Conservation (phyloP, 2,888 invertebrate genomes). For the Glaucopsyche alexis region DNA sequence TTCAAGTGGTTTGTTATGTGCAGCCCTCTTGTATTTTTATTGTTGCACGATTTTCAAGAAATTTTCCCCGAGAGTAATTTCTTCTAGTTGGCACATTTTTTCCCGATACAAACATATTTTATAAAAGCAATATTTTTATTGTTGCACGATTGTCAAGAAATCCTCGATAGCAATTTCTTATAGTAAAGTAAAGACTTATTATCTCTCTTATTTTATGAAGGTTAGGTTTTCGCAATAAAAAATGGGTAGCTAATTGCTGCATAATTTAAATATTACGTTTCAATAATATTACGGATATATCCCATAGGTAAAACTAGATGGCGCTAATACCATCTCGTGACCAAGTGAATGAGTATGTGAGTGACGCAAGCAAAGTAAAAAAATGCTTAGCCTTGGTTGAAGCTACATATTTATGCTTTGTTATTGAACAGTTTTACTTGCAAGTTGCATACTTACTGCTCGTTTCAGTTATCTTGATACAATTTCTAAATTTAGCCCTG, state of each 20-base stretch:
- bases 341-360: not conserved
- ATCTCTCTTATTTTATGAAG: too few relatives aligned
- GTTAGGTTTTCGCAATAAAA: too few relatives aligned
- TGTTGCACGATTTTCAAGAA: not conserved
- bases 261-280: too few relatives aligned
- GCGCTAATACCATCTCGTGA: not conserved
- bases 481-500: not conserved
- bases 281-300: not conserved
- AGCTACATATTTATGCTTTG: not conserved
- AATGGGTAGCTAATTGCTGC: too few relatives aligned
- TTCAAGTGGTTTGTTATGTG: conserved; percentile 4
- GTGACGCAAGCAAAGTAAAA: too few relatives aligned
- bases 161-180: too few relatives aligned
- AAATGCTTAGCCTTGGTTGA: too few relatives aligned
- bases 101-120: not conserved
- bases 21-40: not conserved
- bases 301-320: not conserved
- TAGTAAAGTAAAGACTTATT: too few relatives aligned
- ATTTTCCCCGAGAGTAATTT: not conserved
- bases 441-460: not conserved
- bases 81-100: not conserved
- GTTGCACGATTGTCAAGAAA: too few relatives aligned
- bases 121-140: not conserved
- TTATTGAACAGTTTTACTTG: not conserved
- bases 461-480: too few relatives aligned